Conservation (phyloP, 2,113 vertebrate species). For the Heloderma charlesbogerti region DNA sequence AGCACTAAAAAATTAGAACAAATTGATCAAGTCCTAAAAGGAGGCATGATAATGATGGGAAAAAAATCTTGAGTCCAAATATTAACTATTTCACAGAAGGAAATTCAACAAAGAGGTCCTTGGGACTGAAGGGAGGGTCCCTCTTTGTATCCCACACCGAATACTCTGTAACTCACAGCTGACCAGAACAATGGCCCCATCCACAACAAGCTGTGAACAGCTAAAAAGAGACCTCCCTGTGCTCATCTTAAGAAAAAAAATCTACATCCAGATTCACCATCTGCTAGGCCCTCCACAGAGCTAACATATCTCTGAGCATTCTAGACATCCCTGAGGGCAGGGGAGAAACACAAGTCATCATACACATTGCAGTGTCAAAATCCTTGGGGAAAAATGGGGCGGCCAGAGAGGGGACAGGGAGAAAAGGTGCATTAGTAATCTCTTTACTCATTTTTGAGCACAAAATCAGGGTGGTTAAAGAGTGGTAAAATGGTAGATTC, state of each 20-base stretch:
- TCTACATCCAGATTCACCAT: slow-evolving; percentile 72
- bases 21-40: slow-evolving; percentile 47
- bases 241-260: slow-evolving; percentile 66
- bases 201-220: slow-evolving; percentile 74
- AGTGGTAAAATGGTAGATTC: background rate
- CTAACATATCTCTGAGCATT: slow-evolving; percentile 21
- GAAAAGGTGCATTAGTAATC: background rate
- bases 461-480: background rate
- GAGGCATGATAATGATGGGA: slow-evolving; percentile 35
- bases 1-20: slow-evolving; percentile 11
- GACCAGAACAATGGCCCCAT: slow-evolving; percentile 60
- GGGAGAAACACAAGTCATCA: slow-evolving; percentile 23
- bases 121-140: slow-evolving; percentile 65
- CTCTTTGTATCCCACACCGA: slow-evolving; percentile 55
- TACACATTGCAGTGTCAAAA: background rate
- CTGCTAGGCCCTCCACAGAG: slow-evolving; percentile 68
- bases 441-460: background rate
- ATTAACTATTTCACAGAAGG: slow-evolving; percentile 59
- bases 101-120: slow-evolving; percentile 65
- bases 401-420: background rate
- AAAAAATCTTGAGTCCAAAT: slow-evolving; percentile 52
- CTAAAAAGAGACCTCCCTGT: slow-evolving; percentile 71
- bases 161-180: slow-evolving; percentile 63
- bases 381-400: fast-evolving
- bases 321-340: slow-evolving; percentile 43